Conservation (phyloP, 2,888 invertebrate genomes). For the Macropis europaea region DNA sequence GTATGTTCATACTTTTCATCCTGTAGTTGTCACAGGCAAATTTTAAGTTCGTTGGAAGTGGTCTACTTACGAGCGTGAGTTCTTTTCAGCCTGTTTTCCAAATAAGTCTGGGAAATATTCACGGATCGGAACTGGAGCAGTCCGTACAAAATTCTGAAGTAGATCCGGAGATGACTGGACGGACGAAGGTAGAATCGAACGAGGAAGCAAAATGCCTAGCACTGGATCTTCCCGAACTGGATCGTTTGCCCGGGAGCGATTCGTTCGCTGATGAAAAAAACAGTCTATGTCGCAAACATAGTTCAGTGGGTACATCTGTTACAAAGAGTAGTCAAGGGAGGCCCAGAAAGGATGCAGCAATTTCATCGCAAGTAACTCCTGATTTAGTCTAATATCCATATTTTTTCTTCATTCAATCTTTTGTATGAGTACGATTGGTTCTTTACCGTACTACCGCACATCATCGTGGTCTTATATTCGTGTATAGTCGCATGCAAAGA, state of each 20-base stretch:
- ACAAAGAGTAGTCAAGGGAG: slow-evolving; percentile 61
- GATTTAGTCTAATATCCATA: no score
- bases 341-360: slow-evolving; percentile 63
- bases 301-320: no score
- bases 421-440: not conserved
- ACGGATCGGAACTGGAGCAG: slow-evolving; percentile 42
- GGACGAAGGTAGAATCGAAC: slow-evolving; percentile 6
- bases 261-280: not conserved
- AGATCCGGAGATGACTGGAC: slow-evolving; percentile 15
- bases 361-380: slow-evolving; percentile 32
- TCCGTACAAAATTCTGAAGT: slow-evolving; percentile 45
- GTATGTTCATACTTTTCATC: slow-evolving; percentile 26
- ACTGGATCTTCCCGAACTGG: not conserved
- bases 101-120: slow-evolving; percentile 59
- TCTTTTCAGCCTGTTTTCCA: slow-evolving; percentile 66
- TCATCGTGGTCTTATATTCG: not conserved
- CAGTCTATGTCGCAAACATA: not conserved
- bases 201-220: not conserved
- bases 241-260: not conserved
- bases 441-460: not conserved
- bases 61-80: not conserved
- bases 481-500: not conserved
- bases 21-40: not conserved
- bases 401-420: not conserved
- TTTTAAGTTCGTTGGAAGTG: no score